phyloP scores from a whole-genome alignment of 2,888 invertebrate species.

The Balanococcus diminutus region DNA sequence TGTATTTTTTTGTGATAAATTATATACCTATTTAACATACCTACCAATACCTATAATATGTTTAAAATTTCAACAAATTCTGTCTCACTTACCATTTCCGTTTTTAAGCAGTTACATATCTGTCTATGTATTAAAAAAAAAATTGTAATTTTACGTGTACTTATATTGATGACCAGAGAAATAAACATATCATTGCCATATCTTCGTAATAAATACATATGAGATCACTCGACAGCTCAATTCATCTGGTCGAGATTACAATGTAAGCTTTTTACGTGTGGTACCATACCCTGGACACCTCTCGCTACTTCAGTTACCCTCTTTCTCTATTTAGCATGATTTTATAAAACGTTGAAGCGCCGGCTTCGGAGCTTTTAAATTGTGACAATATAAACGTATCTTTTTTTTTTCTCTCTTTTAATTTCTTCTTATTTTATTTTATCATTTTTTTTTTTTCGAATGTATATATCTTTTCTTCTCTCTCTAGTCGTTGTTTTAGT shows the following conservation, averaged over 20 bases:
- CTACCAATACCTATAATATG: too few species aligned
- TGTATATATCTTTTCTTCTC: neutral
- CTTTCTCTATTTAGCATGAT: neutral
- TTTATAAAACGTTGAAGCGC: conserved; percentile 9
- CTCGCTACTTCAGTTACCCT: neutral
- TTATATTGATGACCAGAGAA: neutral
- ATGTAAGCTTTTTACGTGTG: neutral
- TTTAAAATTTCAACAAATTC: too few species aligned
- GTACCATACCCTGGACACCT: neutral
- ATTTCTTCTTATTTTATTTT: too few species aligned
- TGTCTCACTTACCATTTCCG: neutral
- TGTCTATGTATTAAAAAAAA: too few species aligned
- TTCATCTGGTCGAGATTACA: neutral
- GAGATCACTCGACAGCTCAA: neutral
- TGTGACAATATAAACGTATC: conserved; percentile 14
- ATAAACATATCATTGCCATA: conserved; percentile 25
- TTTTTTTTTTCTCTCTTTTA: neutral
- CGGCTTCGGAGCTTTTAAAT: conserved; percentile 27
- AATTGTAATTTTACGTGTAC: neutral
- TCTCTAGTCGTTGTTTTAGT: conserved; percentile 10
- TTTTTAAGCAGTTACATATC: conserved; percentile 13
- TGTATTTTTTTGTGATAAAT: neutral
- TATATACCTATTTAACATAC: neutral
- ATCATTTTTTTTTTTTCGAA: neutral
- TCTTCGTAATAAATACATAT: neutral